Evolutionary conservation across 2,888 invertebrate species (phyloP).

Genomic region (Tetanocera ferruginea): DNA sequence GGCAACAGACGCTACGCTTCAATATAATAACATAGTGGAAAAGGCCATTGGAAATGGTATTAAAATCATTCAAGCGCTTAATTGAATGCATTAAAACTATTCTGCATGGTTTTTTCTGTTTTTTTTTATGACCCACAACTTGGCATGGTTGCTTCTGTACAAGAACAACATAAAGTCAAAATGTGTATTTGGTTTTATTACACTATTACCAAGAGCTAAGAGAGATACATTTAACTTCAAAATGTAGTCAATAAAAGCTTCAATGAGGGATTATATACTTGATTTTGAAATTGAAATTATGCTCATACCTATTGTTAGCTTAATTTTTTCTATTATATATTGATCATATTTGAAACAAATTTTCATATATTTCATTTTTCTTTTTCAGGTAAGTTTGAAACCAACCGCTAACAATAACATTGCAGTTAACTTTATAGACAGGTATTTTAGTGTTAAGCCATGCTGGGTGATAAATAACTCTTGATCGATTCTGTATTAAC

Average conservation of each 20-base stretch:
- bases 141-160: not conserved
- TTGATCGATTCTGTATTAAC: not conserved
- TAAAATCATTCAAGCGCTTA: conserved; percentile 14
- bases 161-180: too few relatives aligned
- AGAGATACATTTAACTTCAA: too few relatives aligned
- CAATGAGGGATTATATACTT: not conserved
- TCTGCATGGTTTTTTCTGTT: not conserved
- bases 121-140: not conserved
- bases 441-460: not conserved
- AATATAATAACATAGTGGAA: too few relatives aligned
- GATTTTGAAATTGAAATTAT: not conserved
- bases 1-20: too few relatives aligned
- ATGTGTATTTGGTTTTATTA: too few relatives aligned
- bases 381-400: not conserved
- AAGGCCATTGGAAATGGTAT: not conserved
- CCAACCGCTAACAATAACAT: not conserved
- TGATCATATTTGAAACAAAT: not conserved
- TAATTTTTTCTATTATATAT: not conserved
- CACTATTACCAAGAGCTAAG: too few relatives aligned
- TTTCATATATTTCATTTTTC: not conserved
- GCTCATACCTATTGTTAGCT: not conserved
- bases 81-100: conserved; percentile 4
- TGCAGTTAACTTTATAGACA: not conserved
- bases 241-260: too few relatives aligned
- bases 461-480: not conserved